phyloP scores from a whole-genome alignment of 2,888 invertebrate genomes.

The Drosophila suboccidentalis region DNA sequence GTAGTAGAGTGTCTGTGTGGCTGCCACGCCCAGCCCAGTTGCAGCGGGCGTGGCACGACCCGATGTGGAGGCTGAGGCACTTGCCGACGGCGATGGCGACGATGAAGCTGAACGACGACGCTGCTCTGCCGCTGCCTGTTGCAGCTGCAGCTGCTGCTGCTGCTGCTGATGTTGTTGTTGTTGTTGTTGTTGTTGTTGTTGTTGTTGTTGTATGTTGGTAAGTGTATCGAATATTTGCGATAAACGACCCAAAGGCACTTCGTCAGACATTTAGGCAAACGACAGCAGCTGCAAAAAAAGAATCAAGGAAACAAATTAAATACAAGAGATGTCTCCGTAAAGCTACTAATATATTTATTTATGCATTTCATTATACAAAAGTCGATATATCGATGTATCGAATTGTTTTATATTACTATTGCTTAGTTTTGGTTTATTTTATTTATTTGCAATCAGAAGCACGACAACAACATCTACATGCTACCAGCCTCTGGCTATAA shows the following conservation, averaged over 20 bases:
- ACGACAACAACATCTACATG: too few species aligned
- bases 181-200: conserved; percentile 86
- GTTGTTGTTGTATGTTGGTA: conserved; percentile 90
- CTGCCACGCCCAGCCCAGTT: conserved; percentile 59
- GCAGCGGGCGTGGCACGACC: conserved; percentile 78
- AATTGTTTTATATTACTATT: too few species aligned
- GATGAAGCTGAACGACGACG: conserved; percentile 72
- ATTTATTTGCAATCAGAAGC: too few species aligned
- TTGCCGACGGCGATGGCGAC: conserved; percentile 73
- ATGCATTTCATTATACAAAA: too few species aligned
- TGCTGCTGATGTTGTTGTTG: conserved; percentile 90
- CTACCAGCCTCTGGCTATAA: too few species aligned
- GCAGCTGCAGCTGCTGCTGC: conserved; percentile 88
- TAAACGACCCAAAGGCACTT: conserved; percentile 90
- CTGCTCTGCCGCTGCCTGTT: conserved; percentile 69
- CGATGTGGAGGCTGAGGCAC: conserved; percentile 63
- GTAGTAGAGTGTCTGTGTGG: conserved; percentile 62
- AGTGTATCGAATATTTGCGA: conserved; percentile 94
- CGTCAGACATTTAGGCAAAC: conserved; percentile 87
- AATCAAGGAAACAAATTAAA: neutral
- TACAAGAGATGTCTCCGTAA: too few species aligned
- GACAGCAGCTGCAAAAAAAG: conserved; percentile 34
- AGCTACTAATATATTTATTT: too few species aligned
- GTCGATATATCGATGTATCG: too few species aligned
- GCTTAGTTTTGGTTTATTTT: too few species aligned